phyloP scores from a whole-genome alignment of 2,113 vertebrate species.

The Ictalurus furcatus region DNA sequence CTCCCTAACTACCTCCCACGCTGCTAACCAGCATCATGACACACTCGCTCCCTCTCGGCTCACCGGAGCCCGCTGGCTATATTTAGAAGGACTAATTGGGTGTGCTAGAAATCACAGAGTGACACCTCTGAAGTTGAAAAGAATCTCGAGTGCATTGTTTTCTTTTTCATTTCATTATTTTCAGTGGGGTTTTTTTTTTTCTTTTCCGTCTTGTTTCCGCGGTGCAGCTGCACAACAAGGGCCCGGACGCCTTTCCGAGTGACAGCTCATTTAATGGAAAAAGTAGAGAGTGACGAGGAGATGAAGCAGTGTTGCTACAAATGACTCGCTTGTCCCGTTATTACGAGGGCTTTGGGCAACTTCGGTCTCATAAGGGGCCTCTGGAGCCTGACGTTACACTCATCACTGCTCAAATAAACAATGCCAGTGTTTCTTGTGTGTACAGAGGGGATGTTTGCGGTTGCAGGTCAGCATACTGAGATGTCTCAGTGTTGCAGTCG shows the following conservation, averaged over 20 bases:
- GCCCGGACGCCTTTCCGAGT: conserved; percentile 26
- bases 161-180: conserved; percentile 43
- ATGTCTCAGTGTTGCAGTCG: conserved; percentile 15
- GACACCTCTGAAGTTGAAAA: conserved; percentile 63
- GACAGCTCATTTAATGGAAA: conserved; percentile 59
- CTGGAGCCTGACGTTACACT: conserved; percentile 24
- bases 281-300: conserved; percentile 37
- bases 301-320: conserved; percentile 53
- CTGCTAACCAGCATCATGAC: conserved; percentile 39
- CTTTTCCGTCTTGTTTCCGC: not conserved
- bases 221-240: conserved; percentile 20
- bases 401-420: conserved; percentile 52
- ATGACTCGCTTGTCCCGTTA: conserved; percentile 48
- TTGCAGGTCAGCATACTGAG: conserved; percentile 41
- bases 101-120: conserved; percentile 57
- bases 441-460: conserved; percentile 19
- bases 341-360: conserved; percentile 37
- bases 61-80: conserved; percentile 45
- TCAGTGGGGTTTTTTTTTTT: not conserved
- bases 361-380: conserved; percentile 45
- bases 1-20: conserved; percentile 46
- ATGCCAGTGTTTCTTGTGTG: conserved; percentile 29
- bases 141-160: conserved; percentile 58
- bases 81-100: conserved; percentile 64
- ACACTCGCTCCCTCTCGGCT: conserved; percentile 11